Evolutionary conservation across 2,888 invertebrate species (phyloP).

Genomic region (Agrenia bidenticulata): DNA sequence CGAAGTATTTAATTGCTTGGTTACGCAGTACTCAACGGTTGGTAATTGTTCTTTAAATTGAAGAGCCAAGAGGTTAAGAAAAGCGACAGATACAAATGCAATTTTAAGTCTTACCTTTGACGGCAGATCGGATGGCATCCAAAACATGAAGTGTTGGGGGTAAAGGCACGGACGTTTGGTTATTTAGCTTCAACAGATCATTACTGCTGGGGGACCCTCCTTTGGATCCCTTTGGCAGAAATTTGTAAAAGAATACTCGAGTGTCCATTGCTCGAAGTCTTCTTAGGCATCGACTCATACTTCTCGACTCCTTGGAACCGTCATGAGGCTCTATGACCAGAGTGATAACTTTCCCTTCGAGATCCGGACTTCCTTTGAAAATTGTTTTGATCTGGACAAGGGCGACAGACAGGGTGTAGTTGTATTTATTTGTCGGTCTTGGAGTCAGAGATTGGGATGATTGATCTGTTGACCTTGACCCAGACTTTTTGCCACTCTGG

Average conservation of each 20-base stretch:
- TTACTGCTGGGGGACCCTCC: background rate
- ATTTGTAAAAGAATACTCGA: conserved; percentile 42
- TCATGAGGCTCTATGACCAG: conserved; percentile 34
- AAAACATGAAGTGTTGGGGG: conserved; percentile 46
- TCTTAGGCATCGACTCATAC: conserved; percentile 35
- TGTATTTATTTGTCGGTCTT: background rate
- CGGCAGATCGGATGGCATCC: conserved; percentile 40
- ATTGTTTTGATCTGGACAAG: conserved; percentile 42
- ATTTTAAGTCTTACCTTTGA: conserved; percentile 40
- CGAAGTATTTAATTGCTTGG: no score
- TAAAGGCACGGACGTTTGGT: conserved; percentile 40
- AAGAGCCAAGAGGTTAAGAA: background rate
- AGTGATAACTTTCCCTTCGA: conserved; percentile 35
- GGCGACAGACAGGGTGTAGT: conserved; percentile 18
- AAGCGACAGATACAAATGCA: background rate
- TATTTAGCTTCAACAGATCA: background rate
- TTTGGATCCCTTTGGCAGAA: background rate
- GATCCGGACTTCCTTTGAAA: conserved; percentile 40
- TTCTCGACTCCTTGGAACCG: conserved; percentile 18
- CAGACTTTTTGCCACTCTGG: background rate
- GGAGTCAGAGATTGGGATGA: background rate
- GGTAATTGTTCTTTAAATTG: no score
- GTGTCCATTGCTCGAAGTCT: conserved; percentile 40
- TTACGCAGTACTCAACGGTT: no score
- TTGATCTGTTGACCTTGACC: background rate